These are phyloP conservation scores for Synanceia verrucosa DNA, from an alignment of 2,797 vertebrate genomes.

Conservation along the genomic window DNA sequence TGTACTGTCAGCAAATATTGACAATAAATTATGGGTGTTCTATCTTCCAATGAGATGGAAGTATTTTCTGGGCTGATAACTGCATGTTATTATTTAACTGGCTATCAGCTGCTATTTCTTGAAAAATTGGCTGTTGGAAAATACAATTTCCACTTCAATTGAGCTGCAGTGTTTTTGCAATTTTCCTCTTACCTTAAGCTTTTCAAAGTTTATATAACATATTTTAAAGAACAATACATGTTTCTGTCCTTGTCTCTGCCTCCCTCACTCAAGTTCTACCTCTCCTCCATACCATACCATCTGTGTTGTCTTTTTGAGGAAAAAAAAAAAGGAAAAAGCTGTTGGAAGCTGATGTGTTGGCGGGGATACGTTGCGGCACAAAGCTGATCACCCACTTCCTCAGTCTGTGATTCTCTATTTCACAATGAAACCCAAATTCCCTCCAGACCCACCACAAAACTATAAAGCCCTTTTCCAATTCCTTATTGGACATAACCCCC, in stretches of 20 bases:
- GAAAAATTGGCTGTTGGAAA: not conserved
- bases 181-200: not conserved
- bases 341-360: conserved; percentile 58
- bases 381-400: conserved; percentile 43
- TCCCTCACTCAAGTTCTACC: not conserved
- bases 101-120: not conserved
- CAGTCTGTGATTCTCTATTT: conserved; percentile 41
- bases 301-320: conserved; percentile 31
- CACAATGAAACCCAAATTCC: conserved; percentile 54
- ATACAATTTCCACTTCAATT: not conserved
- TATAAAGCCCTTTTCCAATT: conserved; percentile 37
- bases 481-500: conserved; percentile 14
- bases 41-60: not conserved
- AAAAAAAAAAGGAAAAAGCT: conserved; percentile 18
- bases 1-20: not conserved
- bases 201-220: not conserved
- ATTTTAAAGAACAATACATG: not conserved
- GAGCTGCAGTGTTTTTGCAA: not conserved
- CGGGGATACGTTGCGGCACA: conserved; percentile 23
- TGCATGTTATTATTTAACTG: not conserved
- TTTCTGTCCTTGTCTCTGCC: conserved; percentile 21
- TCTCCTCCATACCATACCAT: conserved; percentile 19
- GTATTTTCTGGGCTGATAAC: conserved; percentile 1
- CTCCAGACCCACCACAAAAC: conserved; percentile 40
- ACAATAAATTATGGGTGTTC: not conserved